Evolutionary conservation across 2,113 vertebrate genomes (phyloP), one percentile per base, ranked within the genome.

Genomic region (Clinocottus analis): DNA sequence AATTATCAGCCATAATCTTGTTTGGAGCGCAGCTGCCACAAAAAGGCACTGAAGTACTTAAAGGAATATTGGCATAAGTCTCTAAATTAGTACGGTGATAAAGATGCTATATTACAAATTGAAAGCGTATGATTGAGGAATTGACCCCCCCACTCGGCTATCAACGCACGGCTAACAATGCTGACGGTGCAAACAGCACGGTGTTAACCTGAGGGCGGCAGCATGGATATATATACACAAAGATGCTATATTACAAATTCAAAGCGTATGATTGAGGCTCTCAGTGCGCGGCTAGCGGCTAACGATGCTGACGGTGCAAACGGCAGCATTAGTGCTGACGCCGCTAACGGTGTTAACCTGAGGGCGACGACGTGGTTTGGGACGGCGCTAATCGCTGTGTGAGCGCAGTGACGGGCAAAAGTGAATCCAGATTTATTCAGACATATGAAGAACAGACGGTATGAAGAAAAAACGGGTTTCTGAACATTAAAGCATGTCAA

Each of bases 21-120:
- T 79, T 76, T 61, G 53, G 7, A 71, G 66, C 55, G 31, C 17
- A 45, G 25, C 11, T 64, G 64, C 35, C 76, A 70, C 74, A 69
- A 47, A 27, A 61, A 70, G 60, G 53, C 37, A 33, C 66, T 33
- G 72, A 79, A 63, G 68, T 19, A 74, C 47, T 41, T 35, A 68
- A 61, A 27, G 25, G 49, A 76, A 72, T 67, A 45, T 61, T 45
- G 25, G 60, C 55, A 53, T 56, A 29, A 62, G 55, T 77, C 17
- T 59, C 68, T 43, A 60, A 74, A 80, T 53, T 61, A 31, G 17
- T 17, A 61, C 7, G 5, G 17, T 51, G 21, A n/a, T n/a, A n/a
- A n/a, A 51, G 49, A 21, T 23, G 49, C 49, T n/a, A n/a, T n/a
- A 51, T 10, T n/a, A 9, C 21, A 51, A 51, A 51, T n/a, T n/a